Conservation (phyloP, 64 coral and sea anemone genomes). For the Porites australiensis region DNA sequence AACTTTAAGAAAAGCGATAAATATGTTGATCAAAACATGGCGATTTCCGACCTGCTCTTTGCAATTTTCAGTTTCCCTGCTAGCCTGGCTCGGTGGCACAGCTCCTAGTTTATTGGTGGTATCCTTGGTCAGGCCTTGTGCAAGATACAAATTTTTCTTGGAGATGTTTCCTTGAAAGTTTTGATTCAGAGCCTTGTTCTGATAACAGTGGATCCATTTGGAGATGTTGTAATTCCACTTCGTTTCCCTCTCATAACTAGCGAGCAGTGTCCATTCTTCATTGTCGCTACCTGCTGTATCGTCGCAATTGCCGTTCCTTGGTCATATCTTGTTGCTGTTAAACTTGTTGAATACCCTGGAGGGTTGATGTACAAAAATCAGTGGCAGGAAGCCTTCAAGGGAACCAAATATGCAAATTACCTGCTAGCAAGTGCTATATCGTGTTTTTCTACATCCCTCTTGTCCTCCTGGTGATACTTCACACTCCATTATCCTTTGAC, state of each 20-base stretch:
- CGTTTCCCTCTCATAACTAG: no score
- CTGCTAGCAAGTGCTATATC: neutral
- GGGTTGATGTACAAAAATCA: neutral
- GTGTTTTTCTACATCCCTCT: neutral
- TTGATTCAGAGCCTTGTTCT: neutral
- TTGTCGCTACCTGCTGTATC: neutral
- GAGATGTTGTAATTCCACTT: neutral
- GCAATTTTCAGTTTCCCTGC: no score
- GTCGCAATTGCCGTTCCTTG: no score
- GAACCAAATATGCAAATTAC: neutral
- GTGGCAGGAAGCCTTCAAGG: neutral
- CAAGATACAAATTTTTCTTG: neutral
- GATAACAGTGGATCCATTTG: slow-evolving; percentile 7
- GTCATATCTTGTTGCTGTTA: no score
- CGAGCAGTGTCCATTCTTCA: no score
- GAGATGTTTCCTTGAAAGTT: neutral
- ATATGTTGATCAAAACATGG: no score
- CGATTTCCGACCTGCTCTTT: no score
- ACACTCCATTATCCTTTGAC: neutral
- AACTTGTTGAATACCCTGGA: neutral
- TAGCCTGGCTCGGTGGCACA: no score
- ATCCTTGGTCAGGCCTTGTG: no score
- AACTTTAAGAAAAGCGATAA: no score
- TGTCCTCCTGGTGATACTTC: neutral
- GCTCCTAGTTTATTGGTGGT: no score